Conservation (phyloP, 2,888 invertebrate species). For the Rhagophthalmus giganteus region DNA sequence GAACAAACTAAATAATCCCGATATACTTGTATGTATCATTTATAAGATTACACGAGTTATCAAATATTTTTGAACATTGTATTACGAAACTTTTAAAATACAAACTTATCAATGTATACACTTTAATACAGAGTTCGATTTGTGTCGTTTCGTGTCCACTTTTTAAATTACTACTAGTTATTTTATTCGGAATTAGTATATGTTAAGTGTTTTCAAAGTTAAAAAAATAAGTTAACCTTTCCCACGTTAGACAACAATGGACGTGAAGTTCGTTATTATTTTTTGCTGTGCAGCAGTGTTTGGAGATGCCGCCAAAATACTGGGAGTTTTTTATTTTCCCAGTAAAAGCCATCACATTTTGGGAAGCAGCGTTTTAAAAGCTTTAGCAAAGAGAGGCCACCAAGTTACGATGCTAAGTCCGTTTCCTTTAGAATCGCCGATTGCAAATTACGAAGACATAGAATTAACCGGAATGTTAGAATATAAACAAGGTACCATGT, state of each 20-base stretch:
- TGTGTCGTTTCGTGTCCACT: too few species aligned
- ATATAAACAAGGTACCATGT: slow-evolving; percentile 7
- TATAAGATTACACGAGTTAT: too few species aligned
- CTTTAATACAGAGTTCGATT: too few species aligned
- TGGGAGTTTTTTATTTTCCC: slow-evolving; percentile 40
- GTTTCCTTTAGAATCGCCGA: slow-evolving; percentile 32
- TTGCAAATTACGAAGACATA: slow-evolving; percentile 39
- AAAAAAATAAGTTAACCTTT: too few species aligned
- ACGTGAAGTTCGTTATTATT: neutral
- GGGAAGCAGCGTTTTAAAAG: slow-evolving; percentile 53
- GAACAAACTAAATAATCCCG: too few species aligned
- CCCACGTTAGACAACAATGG: neutral
- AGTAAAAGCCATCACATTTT: slow-evolving; percentile 40
- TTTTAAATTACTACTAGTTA: too few species aligned
- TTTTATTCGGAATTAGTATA: too few species aligned
- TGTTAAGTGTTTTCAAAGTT: too few species aligned
- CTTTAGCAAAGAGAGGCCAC: slow-evolving; percentile 59
- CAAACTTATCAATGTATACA: too few species aligned
- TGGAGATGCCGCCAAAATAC: slow-evolving; percentile 33
- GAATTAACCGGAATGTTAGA: slow-evolving; percentile 8
- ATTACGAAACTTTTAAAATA: too few species aligned
- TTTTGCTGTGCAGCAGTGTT: neutral
- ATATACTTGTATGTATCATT: too few species aligned
- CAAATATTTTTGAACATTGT: too few species aligned
- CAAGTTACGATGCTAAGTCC: slow-evolving; percentile 59